Base-by-base conservation (phyloP, 2,113 vertebrate species). In the Carollia perspicillata region DNA sequence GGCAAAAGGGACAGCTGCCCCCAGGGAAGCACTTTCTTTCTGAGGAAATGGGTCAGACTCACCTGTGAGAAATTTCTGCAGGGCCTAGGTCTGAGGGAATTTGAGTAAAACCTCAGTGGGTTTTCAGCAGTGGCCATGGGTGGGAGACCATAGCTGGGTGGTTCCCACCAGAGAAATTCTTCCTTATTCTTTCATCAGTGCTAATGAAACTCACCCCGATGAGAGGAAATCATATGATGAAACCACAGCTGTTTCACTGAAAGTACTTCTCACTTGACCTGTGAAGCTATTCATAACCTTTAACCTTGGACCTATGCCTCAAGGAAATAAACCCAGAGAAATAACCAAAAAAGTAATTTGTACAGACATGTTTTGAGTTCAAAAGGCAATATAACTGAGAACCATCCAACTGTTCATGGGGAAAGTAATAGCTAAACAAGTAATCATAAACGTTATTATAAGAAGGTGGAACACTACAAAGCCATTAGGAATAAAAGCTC, bases 161-260 rank as follows among this genome's bases (percentile, higher is more conserved):
- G 84, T 97, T 97, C 81, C 78, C 86, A 78, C 23, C 53, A 74
- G 88, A 96, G 75, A 95, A 85, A 49, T 77, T 96, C 35, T 91
- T 42, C 60, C 92, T 90, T 89, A 69, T 68, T 95, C 68, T 10
- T 86, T 93, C 53, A 79, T 71, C 84, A 51, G n/a, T 84, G 42
- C 58, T 90, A 81, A 96, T 85, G 97, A 97, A 98, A 97, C 87
- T 97, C 51, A 84, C 33, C 17, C 63, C 79, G 85, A 60, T 88
- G 49, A 97, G 90, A 96, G 95, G 93, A 97, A 97, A 79, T 98
- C 96, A 96, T 74, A 93, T 95, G 95, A 94, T 0, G 16, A 94
- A 88, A 96, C 94, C 96, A 93, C 95, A 97, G 77, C 69, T 97
- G 78, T 95, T 97, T 97, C 90, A 55, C 86, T 0, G 88, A 97